Percentiles rank a stretch among this genome's conserved stretches.
phyloP scores from a whole-genome alignment of 2,888 invertebrate genomes.

The Sinohyriopsis cumingii region DNA sequence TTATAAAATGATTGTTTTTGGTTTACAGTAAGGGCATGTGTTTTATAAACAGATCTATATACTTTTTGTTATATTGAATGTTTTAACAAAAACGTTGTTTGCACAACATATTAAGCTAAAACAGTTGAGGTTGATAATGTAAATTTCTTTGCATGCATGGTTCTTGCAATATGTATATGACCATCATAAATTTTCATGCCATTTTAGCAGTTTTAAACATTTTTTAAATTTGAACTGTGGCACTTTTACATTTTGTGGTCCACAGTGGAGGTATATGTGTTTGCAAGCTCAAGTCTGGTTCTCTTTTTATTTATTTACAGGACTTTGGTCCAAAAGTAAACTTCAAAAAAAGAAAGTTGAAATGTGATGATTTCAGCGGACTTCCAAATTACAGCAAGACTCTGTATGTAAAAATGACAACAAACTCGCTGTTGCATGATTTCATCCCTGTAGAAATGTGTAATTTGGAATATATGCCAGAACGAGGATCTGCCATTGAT shows the following conservation, averaged over 20 bases:
- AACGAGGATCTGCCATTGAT: conserved; percentile 91
- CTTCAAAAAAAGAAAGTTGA: conserved; percentile 92
- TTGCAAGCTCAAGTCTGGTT: too few relatives aligned
- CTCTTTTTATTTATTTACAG: conserved; percentile 69
- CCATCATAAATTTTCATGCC: too few relatives aligned
- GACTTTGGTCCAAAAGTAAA: conserved; percentile 99
- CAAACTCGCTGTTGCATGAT: conserved; percentile 77
- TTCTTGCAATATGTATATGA: too few relatives aligned
- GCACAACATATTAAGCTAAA: too few relatives aligned
- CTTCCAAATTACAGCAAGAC: conserved; percentile 87
- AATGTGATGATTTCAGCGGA: conserved; percentile 84
- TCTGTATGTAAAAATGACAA: conserved; percentile 83
- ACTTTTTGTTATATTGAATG: too few relatives aligned
- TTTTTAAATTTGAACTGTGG: background rate
- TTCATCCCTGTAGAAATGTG: conserved; percentile 95
- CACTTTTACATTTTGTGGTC: background rate
- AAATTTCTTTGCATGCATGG: too few relatives aligned
- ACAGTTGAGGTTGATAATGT: too few relatives aligned
- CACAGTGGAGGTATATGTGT: background rate
- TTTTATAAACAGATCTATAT: too few relatives aligned
- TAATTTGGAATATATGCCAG: conserved; percentile 91
- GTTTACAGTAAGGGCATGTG: too few relatives aligned
- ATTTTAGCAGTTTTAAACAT: too few relatives aligned
- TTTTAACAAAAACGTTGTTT: too few relatives aligned
- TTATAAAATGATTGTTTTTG: too few relatives aligned